Conservation (phyloP, 2,113 vertebrate genomes). For the Myotis yumanensis region DNA sequence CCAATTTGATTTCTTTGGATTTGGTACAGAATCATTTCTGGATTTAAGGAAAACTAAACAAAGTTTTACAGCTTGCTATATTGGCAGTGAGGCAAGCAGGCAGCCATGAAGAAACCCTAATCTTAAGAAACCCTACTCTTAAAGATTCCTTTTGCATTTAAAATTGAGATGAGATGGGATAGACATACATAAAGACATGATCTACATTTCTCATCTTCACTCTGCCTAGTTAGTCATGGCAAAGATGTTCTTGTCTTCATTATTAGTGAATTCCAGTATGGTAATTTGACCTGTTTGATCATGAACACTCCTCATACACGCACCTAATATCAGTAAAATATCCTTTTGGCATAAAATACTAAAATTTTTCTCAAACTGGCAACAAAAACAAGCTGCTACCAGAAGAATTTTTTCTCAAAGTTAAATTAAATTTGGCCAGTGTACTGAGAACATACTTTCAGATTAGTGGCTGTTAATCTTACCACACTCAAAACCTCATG, state of each 20-base stretch:
- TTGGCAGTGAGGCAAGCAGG: neutral
- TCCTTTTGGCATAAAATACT: neutral
- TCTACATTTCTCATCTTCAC: neutral
- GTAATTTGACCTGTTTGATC: neutral
- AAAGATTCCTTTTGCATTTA: constrained; percentile 38
- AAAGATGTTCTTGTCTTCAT: constrained; percentile 1
- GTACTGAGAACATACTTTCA: constrained; percentile 27
- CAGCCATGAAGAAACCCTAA: constrained; percentile 3
- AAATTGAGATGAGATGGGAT: neutral
- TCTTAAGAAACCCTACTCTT: constrained; percentile 10
- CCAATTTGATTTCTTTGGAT: constrained; percentile 46
- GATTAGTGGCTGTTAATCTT: constrained; percentile 20
- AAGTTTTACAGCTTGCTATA: constrained; percentile 16
- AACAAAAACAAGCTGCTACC: constrained; percentile 39
- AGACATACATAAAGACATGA: neutral
- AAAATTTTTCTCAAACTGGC: constrained; percentile 9
- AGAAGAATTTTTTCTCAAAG: neutral
- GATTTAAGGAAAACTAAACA: constrained; percentile 58
- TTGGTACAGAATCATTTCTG: constrained; percentile 47
- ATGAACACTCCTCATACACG: neutral
- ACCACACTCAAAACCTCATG: constrained; percentile 22
- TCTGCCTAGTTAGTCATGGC: neutral
- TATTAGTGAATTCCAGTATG: neutral
- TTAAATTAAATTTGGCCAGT: constrained; percentile 54
- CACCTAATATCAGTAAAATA: neutral